A percentile compares a stretch with the other conserved stretches of the same genome.
Conservation (phyloP, 2,797 vertebrate species). For the Liasis olivaceus region DNA sequence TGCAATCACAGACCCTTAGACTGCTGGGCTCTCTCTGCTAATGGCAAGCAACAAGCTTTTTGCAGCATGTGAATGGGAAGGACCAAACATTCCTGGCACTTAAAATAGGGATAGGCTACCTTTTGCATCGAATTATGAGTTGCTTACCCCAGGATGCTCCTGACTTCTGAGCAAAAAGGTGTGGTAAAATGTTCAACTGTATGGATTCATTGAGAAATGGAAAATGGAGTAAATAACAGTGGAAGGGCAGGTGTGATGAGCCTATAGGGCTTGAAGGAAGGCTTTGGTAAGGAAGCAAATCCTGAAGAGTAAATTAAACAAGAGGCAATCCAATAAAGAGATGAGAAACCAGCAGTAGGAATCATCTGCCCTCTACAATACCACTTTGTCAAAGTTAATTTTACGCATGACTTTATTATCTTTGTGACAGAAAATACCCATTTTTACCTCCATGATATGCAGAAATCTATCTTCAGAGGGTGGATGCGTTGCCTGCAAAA, state of each 20-base stretch:
- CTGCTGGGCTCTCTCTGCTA: background rate
- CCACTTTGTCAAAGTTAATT: background rate
- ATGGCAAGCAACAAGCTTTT: background rate
- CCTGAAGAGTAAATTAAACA: background rate
- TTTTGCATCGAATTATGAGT: background rate
- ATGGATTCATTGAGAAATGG: background rate
- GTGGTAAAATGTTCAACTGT: background rate
- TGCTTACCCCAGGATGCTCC: background rate
- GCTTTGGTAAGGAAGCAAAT: background rate
- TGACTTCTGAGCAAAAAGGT: background rate
- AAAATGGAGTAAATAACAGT: background rate
- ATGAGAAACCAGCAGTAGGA: background rate
- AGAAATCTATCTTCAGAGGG: conserved; percentile 95
- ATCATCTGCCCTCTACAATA: background rate
- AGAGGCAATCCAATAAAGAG: background rate
- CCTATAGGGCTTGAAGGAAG: background rate
- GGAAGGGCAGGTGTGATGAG: background rate
- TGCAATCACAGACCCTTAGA: background rate
- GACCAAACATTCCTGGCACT: background rate
- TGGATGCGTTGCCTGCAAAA: conserved; percentile 95
- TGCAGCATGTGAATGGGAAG: background rate
- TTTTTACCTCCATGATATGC: conserved; percentile 92
- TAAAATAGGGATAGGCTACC: background rate
- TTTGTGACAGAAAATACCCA: background rate
- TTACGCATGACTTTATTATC: background rate